Evolutionary conservation across 2,113 vertebrate species (phyloP).

Genomic region (Indicator indicator): DNA sequence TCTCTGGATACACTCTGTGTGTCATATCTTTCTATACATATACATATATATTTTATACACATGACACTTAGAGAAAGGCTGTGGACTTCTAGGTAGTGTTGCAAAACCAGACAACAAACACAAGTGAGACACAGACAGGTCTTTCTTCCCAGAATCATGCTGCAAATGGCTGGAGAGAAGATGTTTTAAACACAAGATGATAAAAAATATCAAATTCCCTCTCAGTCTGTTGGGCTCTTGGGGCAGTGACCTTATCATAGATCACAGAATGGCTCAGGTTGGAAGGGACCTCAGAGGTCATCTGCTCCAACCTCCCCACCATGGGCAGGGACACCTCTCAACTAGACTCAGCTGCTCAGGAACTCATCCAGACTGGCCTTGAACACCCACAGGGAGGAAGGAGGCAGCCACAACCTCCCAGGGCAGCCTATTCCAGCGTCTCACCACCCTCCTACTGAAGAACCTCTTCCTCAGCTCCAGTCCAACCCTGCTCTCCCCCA

Average conservation of each 20-base stretch:
- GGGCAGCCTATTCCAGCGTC: too few relatives aligned
- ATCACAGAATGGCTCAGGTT: too few relatives aligned
- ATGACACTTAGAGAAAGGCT: not conserved
- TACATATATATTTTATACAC: not conserved
- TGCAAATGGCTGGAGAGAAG: not conserved
- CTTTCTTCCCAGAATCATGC: not conserved
- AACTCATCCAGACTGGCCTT: too few relatives aligned
- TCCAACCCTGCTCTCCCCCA: too few relatives aligned
- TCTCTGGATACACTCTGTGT: not conserved
- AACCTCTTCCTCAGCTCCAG: too few relatives aligned
- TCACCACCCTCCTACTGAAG: too few relatives aligned
- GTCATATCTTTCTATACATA: not conserved
- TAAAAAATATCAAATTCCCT: not conserved
- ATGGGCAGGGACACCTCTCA: too few relatives aligned
- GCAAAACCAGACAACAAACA: not conserved
- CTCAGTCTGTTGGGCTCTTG: not conserved
- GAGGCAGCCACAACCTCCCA: too few relatives aligned
- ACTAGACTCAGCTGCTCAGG: too few relatives aligned
- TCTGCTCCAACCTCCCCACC: too few relatives aligned
- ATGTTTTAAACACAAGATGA: not conserved
- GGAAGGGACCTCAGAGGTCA: too few relatives aligned
- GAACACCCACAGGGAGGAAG: too few relatives aligned
- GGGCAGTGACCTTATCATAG: not conserved
- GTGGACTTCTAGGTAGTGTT: not conserved
- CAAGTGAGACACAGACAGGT: not conserved